Conservation (phyloP, 2,888 invertebrate genomes). For the Andricus curvator region DNA sequence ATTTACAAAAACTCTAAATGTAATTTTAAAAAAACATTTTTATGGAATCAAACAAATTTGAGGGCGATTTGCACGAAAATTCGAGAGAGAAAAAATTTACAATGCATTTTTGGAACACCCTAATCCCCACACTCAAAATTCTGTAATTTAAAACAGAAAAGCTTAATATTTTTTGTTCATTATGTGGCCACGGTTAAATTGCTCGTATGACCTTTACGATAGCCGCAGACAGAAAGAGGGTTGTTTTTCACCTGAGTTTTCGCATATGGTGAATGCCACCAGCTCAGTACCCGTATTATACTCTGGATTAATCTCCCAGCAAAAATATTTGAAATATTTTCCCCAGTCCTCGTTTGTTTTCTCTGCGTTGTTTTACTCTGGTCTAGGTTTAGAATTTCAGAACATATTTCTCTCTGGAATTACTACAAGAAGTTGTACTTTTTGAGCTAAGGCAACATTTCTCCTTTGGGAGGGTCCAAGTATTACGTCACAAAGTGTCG, state of each 20-base stretch:
- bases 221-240: constrained; percentile 41
- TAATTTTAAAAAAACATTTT: no score
- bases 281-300: constrained; percentile 43
- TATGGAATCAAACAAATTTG: no score
- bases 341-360: constrained; percentile 50
- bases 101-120: no score
- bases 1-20: no score
- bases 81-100: no score
- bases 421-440: constrained; percentile 14
- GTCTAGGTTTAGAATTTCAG: constrained; percentile 15
- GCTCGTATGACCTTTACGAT: constrained; percentile 13
- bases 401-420: constrained; percentile 13
- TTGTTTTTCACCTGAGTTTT: constrained; percentile 66
- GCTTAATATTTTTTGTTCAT: background rate
- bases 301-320: constrained; percentile 64
- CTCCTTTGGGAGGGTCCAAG: no score
- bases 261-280: constrained; percentile 43
- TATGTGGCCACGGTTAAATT: background rate
- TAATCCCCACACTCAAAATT: no score
- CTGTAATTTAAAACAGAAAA: no score
- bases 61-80: no score
- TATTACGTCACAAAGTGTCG: no score
- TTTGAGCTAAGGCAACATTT: background rate
- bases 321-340: constrained; percentile 68
- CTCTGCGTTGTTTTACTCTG: background rate